These are phyloP conservation scores for Pomacea canaliculata DNA, from an alignment of 2,888 invertebrate species.

Conservation along the genomic window DNA sequence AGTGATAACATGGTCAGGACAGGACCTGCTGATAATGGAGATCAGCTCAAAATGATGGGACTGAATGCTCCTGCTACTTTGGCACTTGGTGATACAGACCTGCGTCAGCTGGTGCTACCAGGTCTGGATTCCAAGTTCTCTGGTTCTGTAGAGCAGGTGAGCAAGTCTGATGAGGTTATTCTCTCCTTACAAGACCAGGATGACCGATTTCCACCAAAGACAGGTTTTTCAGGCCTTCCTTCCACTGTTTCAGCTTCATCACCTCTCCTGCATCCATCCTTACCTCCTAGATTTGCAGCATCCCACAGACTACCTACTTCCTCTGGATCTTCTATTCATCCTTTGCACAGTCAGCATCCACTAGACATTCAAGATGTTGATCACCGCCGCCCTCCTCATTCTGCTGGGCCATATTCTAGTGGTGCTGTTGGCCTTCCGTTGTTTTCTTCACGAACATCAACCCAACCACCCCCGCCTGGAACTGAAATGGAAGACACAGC, in stretches of 20 bases:
- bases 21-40: conserved; percentile 1
- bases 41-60: not conserved
- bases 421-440: conserved; percentile 27
- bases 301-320: not conserved
- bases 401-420: conserved; percentile 1
- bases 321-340: not conserved
- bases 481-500: conserved; percentile 35
- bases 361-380: conserved; percentile 17
- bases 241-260: not conserved
- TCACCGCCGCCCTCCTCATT: conserved; percentile 16
- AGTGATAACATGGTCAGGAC: too few relatives aligned
- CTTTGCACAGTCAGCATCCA: not conserved
- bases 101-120: not conserved
- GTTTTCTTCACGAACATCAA: conserved; percentile 36
- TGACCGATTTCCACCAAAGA: conserved; percentile 6
- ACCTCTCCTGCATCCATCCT: not conserved
- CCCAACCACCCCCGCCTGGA: conserved; percentile 45
- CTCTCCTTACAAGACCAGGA: conserved; percentile 9
- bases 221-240: not conserved
- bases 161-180: not conserved
- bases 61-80: not conserved
- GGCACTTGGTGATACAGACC: conserved; percentile 9
- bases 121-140: not conserved
- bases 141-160: not conserved
- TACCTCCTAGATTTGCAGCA: not conserved